Evolutionary conservation across 1,140 invertebrate species (phyloP).

Genomic region (Diabrotica undecimpunctata): DNA sequence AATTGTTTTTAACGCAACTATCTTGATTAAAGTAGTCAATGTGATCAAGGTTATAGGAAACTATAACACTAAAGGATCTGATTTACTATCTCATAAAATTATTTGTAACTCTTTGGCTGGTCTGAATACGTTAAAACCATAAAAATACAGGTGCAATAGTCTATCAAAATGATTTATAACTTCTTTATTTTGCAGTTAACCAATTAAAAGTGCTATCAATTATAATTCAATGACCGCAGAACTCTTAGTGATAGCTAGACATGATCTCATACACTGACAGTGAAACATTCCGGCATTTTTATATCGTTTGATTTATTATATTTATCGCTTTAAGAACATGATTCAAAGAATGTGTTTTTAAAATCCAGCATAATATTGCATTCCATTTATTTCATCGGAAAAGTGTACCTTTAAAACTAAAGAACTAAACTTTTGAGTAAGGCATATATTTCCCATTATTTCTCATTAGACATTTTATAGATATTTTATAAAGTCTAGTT

Average conservation of each 20-base stretch:
- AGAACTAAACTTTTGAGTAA: too few species aligned
- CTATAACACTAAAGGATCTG: constrained; percentile 14
- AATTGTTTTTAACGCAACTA: too few species aligned
- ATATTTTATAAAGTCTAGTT: too few species aligned
- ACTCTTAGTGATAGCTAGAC: constrained; percentile 12
- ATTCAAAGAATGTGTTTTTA: too few species aligned
- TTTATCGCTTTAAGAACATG: not conserved
- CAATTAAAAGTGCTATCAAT: constrained; percentile 16
- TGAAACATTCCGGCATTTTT: constrained; percentile 14
- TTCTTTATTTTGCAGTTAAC: constrained; percentile 17
- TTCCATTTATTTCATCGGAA: too few species aligned
- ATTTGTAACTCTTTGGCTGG: constrained; percentile 11
- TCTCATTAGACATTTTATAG: too few species aligned
- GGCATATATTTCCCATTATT: too few species aligned
- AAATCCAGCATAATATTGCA: too few species aligned
- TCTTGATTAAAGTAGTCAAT: too few species aligned
- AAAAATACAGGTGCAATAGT: constrained; percentile 14
- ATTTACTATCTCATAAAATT: constrained; percentile 17
- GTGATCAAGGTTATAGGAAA: constrained; percentile 11
- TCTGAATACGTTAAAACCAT: constrained; percentile 13
- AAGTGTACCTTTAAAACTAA: too few species aligned
- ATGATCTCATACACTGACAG: constrained; percentile 8
- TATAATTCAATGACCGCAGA: constrained; percentile 13
- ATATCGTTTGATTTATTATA: constrained; percentile 14
- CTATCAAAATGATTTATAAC: constrained; percentile 18